These are phyloP conservation scores for Nicator chloris DNA, from an alignment of 2,113 vertebrate species.

Conservation along the genomic window DNA sequence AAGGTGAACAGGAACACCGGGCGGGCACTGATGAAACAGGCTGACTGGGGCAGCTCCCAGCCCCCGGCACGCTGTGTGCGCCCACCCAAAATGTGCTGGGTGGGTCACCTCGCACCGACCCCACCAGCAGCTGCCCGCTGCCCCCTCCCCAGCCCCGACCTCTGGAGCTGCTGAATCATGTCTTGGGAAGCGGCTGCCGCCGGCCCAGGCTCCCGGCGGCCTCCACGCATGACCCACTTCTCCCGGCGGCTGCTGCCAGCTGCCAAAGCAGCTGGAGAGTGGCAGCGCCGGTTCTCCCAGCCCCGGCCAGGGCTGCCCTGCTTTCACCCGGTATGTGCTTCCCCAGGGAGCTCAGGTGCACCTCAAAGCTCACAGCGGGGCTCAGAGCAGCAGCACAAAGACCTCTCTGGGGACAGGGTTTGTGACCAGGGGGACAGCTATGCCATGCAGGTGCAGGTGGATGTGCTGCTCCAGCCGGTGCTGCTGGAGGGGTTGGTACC, in stretches of 20 bases:
- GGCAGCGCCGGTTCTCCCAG: not conserved
- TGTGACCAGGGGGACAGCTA: not conserved
- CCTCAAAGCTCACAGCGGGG: fast-evolving
- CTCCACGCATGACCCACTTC: slow-evolving; percentile 61
- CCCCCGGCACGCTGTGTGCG: fast-evolving
- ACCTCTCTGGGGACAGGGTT: not conserved
- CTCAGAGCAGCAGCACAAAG: not conserved
- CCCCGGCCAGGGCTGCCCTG: not conserved
- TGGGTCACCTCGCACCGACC: not conserved
- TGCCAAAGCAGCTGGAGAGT: not conserved
- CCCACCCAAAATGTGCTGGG: not conserved
- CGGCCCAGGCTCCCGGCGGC: not conserved
- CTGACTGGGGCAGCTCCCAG: not conserved
- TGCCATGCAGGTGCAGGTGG: fast-evolving
- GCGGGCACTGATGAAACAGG: fast-evolving
- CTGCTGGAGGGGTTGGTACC: not conserved
- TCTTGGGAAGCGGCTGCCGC: not conserved
- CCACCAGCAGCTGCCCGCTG: fast-evolving
- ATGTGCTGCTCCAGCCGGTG: not conserved
- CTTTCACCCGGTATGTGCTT: not conserved
- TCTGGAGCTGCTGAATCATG: slow-evolving; percentile 46
- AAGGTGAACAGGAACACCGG: not conserved
- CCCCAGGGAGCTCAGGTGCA: not conserved
- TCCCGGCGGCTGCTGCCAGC: slow-evolving; percentile 7
- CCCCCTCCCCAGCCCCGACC: not conserved